Evolutionary conservation across 2,113 vertebrate genomes (phyloP), one percentile per base, ranked within the genome.

Genomic region (Hypocryptadius cinnamomeus): DNA sequence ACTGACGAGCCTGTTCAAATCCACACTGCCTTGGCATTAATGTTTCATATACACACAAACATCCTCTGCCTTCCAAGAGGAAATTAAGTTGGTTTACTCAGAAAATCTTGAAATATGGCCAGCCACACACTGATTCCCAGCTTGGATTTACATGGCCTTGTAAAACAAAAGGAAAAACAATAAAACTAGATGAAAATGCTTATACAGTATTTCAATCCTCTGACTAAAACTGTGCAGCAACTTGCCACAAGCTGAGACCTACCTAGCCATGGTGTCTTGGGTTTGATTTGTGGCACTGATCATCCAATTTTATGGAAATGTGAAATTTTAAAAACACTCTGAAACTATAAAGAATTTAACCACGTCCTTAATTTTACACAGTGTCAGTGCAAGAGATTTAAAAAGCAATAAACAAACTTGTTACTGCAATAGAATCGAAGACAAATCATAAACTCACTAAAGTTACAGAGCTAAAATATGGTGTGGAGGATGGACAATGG

Each of bases 321-420:
- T 42, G 85, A 83, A 68, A 82, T 77, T 91, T 94, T 51, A 65
- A 70, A 83, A 95, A 89, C 60, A 53, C 35, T 66, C 48, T 33
- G 33, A 76, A 94, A 82, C 92, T 7, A 92, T 96, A 91, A 96
- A 96, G 64, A 96, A 95, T 79, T 93, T 93, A 86, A 91, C 63
- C 85, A 64, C 16, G 8, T 85, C 89, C 92, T 94, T 96, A 95
- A 95, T 96, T 95, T 95, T 92, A 87, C 47, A 35, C 50, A 33
- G 74, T 95, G 93, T 93, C 95, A 96, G 82, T 15, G 70, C 88
- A 90, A 72, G 79, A 81, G 89, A 93, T 93, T 94, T 96, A 89
- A 97, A 96, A 96, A 97, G 95, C 94, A 90, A 96, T 95, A 94
- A 97, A 96, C 90, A 92, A 94, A 93, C 86, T 88, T 95, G 90